Conservation (phyloP, 2,888 invertebrate species). For the Papilio gigon region DNA sequence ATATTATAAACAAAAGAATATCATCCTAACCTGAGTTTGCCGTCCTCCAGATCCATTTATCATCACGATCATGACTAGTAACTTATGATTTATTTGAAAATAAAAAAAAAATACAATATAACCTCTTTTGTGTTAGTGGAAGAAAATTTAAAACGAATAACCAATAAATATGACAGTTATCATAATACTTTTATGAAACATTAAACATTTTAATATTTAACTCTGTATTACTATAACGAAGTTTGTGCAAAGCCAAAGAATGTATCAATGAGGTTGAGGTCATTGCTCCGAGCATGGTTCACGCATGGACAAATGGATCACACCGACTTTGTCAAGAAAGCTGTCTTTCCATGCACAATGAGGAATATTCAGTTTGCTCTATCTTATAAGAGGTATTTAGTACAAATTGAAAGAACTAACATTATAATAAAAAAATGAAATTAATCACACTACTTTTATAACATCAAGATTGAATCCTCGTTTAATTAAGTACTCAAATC, state of each 20-base stretch:
- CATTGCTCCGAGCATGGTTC: constrained; percentile 14
- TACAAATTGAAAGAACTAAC: too few relatives aligned
- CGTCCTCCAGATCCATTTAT: too few relatives aligned
- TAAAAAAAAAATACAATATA: background rate
- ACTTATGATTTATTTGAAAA: background rate
- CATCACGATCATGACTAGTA: too few relatives aligned
- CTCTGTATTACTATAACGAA: background rate
- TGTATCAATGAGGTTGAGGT: background rate
- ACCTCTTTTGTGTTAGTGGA: background rate
- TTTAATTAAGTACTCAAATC: too few relatives aligned
- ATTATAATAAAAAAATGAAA: background rate
- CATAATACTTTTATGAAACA: background rate
- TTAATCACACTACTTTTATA: background rate
- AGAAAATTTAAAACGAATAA: background rate
- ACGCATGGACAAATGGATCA: constrained; percentile 9
- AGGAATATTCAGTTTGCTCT: background rate
- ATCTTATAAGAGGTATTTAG: too few relatives aligned
- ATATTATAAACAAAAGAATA: background rate
- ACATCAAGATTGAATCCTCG: background rate
- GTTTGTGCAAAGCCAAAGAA: background rate
- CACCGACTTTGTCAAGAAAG: constrained; percentile 11
- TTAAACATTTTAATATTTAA: background rate
- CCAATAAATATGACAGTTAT: background rate
- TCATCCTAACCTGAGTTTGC: too few relatives aligned
- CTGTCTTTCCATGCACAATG: background rate